These are phyloP conservation scores for Diarsia dahlii DNA, from an alignment of 2,888 invertebrate species.

Conservation along the genomic window DNA sequence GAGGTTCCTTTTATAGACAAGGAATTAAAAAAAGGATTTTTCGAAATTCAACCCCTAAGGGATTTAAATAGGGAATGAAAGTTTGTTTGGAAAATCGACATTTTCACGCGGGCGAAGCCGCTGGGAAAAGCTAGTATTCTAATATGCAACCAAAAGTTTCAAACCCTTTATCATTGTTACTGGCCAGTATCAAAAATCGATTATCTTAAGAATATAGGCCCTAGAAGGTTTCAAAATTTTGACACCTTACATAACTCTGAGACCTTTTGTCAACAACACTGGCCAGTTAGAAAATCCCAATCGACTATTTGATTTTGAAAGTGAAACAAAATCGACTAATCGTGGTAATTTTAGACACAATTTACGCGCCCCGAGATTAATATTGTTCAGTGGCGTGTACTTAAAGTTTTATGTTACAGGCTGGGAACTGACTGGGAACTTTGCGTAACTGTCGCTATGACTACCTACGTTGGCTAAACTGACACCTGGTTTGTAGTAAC, in stretches of 20 bases:
- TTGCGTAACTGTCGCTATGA: constrained; percentile 65
- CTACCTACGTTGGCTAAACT: constrained; percentile 51
- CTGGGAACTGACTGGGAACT: constrained; percentile 72
- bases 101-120: too few relatives aligned
- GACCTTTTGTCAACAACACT: neutral
- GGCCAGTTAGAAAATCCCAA: neutral
- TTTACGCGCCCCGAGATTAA: constrained; percentile 66
- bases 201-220: neutral
- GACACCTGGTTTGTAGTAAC: constrained; percentile 51
- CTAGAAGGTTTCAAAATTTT: neutral
- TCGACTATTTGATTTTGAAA: constrained; percentile 3
- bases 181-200: constrained; percentile 1
- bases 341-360: constrained; percentile 55
- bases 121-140: too few relatives aligned
- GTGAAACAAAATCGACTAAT: constrained; percentile 57
- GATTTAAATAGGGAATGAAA: too few relatives aligned
- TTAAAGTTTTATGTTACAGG: constrained; percentile 77
- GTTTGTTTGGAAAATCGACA: too few relatives aligned
- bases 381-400: constrained; percentile 71
- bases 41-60: too few relatives aligned
- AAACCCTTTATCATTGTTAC: neutral
- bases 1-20: too few relatives aligned
- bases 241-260: too few relatives aligned
- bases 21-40: too few relatives aligned
- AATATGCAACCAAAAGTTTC: too few relatives aligned